phyloP scores from a whole-genome alignment of 2,888 invertebrate species.

The Nemotelus pantherinus region DNA sequence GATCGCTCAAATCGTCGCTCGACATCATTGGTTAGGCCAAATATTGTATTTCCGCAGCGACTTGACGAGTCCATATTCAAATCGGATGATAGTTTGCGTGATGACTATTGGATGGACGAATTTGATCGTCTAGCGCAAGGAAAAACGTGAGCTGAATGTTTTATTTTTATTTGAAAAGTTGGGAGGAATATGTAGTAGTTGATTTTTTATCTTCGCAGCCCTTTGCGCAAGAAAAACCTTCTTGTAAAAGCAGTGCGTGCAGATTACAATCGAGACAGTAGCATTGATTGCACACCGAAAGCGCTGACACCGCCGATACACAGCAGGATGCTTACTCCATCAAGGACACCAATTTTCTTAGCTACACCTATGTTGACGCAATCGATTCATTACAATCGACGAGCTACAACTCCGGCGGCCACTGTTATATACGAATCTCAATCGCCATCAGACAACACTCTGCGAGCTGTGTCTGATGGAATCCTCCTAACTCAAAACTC shows the following conservation, averaged over 20 bases:
- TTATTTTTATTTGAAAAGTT: not conserved
- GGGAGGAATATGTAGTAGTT: not conserved
- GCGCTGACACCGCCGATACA: not conserved
- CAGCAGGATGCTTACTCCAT: not conserved
- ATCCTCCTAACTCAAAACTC: too few species aligned
- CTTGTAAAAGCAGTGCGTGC: slow-evolving; percentile 14
- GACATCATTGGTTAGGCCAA: not conserved
- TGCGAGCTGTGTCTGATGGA: too few species aligned
- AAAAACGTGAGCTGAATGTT: slow-evolving; percentile 40
- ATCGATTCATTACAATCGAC: too few species aligned
- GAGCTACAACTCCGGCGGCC: too few species aligned
- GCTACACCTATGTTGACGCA: too few species aligned
- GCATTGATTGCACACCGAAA: slow-evolving; percentile 25
- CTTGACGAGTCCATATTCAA: slow-evolving; percentile 33
- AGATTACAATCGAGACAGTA: slow-evolving; percentile 42
- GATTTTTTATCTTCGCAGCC: slow-evolving; percentile 9
- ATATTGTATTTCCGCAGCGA: not conserved
- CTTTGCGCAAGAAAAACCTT: slow-evolving; percentile 20
- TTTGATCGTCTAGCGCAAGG: slow-evolving; percentile 33
- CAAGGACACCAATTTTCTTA: not conserved
- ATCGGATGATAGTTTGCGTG: slow-evolving; percentile 17
- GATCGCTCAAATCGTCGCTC: not conserved
- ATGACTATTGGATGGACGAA: slow-evolving; percentile 40
- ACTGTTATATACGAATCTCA: too few species aligned
- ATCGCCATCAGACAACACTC: too few species aligned